Evolutionary conservation across 53 echinoderm and acorn worm genomes (phyloP), one percentile per base, ranked within the genome.

Genomic region (Hippasteria phrygiana): DNA sequence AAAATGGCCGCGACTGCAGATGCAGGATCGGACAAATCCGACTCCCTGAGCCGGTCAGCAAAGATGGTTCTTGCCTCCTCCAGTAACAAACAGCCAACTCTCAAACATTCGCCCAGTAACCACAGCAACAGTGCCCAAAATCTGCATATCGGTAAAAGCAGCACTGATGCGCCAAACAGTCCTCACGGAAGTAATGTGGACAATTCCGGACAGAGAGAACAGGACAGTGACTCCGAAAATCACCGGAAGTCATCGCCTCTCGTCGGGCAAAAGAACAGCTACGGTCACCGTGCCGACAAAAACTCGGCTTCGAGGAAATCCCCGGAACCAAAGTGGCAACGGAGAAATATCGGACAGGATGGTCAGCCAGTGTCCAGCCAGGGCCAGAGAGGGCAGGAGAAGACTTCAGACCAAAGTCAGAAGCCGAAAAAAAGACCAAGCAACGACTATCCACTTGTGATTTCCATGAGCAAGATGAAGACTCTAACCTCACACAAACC

Each of bases 1-100:
- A 92, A 94, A 62, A 96, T 96, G 73, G 83, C 94, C 1, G 87
- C 92, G 35, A 96, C 92, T 14, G 90, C 96, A 8, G 94, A 92
- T 18, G 54, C 62, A 40, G 92, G 92, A 34, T 88, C 92, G 7
- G 85, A 54, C 59, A 88, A 92, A 67, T 80, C 80, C 29, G 75
- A 85, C 18, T 92, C 94, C 1, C 81, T 94, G 4, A 88, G 96
- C 4, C 83, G 96, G 36, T 90, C 96, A 28, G 92, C 94, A 1
- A 92, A 92, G 87, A 83, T 96, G 62, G 83, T 96, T 12, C 71
- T 96, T 24, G 94, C 93, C 45, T 82, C 82, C 2, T 63, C 82
- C 41, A 82, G 41, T 35, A 46, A 35, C 26, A 65, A 82, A 62
- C 32, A 73, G 9, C 43, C 5, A 67, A 73, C 73, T 42, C 73